Conservation (phyloP, 37 sponge, comb jelly and placozoan genomes). For the Ephydatia muelleri region DNA sequence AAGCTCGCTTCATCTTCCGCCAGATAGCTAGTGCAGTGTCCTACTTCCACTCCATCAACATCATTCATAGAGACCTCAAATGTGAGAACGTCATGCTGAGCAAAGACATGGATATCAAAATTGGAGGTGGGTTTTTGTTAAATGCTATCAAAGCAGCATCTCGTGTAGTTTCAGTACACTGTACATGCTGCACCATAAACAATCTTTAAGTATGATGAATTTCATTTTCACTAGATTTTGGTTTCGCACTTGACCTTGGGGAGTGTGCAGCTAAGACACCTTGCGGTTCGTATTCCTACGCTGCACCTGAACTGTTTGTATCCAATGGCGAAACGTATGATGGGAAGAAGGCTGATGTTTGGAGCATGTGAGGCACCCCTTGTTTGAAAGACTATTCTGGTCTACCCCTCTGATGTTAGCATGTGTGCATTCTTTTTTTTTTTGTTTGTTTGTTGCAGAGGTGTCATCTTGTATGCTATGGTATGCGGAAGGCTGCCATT, state of each 20-base stretch:
- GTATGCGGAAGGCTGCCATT: conserved; percentile 89
- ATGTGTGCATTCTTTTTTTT: no score
- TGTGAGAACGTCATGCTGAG: conserved; percentile 93
- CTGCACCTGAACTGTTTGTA: conserved; percentile 87
- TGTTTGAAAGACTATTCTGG: not conserved
- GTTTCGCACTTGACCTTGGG: conserved; percentile 65
- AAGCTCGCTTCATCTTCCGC: conserved; percentile 62
- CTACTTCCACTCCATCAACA: conserved; percentile 61
- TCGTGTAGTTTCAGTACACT: not conserved
- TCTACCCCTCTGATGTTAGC: not conserved
- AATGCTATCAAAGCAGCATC: no score
- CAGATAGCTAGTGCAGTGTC: conserved; percentile 68
- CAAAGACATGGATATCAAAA: conserved; percentile 72
- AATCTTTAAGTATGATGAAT: not conserved
- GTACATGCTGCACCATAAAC: not conserved
- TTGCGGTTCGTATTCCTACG: conserved; percentile 94
- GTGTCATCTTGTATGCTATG: conserved; percentile 92
- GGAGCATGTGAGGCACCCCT: conserved; percentile 92
- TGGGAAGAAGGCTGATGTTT: conserved; percentile 83
- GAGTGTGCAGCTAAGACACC: conserved; percentile 54
- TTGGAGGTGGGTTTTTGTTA: conserved; percentile 59
- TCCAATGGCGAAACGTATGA: conserved; percentile 68
- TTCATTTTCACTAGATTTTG: conserved; percentile 76
- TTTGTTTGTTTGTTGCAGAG: conserved; percentile 62
- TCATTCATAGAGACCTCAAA: conserved; percentile 90